Evolutionary conservation across 2,797 vertebrate genomes (phyloP).

Genomic region (Lagocephalus sceleratus): DNA sequence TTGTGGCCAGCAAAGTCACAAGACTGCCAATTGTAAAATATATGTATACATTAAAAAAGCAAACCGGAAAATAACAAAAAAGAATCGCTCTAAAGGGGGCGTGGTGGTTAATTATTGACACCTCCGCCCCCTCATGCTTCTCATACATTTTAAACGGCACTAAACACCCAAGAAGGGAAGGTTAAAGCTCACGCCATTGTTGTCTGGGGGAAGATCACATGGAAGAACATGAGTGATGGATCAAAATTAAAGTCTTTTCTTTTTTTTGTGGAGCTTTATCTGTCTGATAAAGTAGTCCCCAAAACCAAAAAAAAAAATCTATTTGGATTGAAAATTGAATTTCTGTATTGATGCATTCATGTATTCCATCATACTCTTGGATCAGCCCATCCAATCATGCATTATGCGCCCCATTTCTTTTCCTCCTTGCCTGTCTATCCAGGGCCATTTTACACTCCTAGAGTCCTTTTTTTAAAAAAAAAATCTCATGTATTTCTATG

Average conservation of each 20-base stretch:
- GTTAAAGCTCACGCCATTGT: conserved; percentile 1
- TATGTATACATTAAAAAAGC: too few species aligned
- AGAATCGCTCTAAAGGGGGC: not conserved
- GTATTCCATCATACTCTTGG: conserved; percentile 57
- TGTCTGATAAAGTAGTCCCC: conserved; percentile 14
- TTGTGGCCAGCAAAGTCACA: too few species aligned
- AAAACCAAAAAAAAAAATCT: conserved; percentile 44
- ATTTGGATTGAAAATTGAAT: conserved; percentile 56
- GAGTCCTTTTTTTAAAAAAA: conserved; percentile 24
- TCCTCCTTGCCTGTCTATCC: conserved; percentile 48
- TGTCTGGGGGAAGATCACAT: conserved; percentile 2
- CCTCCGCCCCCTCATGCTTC: conserved; percentile 16
- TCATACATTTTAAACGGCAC: conserved; percentile 33
- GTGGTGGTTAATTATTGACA: conserved; percentile 24
- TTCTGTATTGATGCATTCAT: conserved; percentile 66
- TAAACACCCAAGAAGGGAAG: not conserved
- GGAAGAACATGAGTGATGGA: conserved; percentile 7
- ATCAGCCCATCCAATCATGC: conserved; percentile 60
- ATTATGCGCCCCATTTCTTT: conserved; percentile 49
- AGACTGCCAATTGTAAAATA: too few species aligned
- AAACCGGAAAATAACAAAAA: too few species aligned
- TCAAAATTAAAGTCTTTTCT: conserved; percentile 3
- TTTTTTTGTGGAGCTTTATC: too few species aligned
- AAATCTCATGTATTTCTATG: conserved; percentile 60
- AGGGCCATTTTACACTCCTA: conserved; percentile 42